Base-by-base conservation (phyloP, 2,113 vertebrate species). In the Otolemur garnettii region DNA sequence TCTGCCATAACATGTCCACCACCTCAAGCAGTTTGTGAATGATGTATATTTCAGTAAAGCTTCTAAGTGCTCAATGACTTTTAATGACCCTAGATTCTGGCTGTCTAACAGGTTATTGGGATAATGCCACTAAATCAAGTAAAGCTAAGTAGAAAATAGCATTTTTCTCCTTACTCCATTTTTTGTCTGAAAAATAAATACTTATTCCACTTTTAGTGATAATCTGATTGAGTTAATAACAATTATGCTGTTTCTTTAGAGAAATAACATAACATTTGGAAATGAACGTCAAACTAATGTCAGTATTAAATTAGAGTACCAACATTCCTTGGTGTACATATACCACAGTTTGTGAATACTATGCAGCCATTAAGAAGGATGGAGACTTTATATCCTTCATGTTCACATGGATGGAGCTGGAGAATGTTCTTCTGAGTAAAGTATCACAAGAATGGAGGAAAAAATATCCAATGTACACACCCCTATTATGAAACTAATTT, bases 251-350 rank as follows among this genome's bases (percentile, higher is more conserved):
- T 87, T 80, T 93, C 77, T 81, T 62, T 77, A 83, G 35, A 96
- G 93, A 88, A 82, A 92, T 1, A 97, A 82, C 5, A 30, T 96
- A 45, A 74, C 78, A 84, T 91, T 96, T 71, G 93, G 86, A 96
- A 97, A 97, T n/a, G 81, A 96, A 94, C 26, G 35, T 92, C 77
- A 96, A 97, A 94, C 80, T 45, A 92, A 95, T 87, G 68, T 85
- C 84, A 87, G 10, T 95, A 97, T 35, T 75, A 57, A 75, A 93
- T 95, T 71, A 97, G 59, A 69, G 84, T 38, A 38, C 38, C 38
- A 95, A 85, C 18, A 88, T 57, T 55, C 17, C 5, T 26, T n/a
- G n/a, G n/a, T n/a, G n/a, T n/a, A n/a, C n/a, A n/a, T n/a, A n/a
- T n/a, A n/a, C n/a, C n/a, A n/a, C n/a, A n/a, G n/a, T n/a, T n/a